A percentile compares a stretch with the other conserved stretches of the same genome.
phyloP scores from a whole-genome alignment of 2,797 vertebrate species.

The Sphaeramia orbicularis region DNA sequence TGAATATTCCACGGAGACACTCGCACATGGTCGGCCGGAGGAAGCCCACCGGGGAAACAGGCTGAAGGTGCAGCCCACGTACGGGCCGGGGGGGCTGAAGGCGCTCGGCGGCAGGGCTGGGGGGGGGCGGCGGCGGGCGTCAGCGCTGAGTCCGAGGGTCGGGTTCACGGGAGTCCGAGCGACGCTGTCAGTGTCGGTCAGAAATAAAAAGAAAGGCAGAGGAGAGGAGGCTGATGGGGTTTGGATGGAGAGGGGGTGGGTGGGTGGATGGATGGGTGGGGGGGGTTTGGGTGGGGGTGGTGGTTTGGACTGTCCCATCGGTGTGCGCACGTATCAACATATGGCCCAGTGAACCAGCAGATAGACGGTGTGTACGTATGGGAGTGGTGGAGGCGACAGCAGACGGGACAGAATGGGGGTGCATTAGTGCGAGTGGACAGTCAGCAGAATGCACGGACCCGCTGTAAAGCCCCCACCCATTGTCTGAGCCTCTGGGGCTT shows the following conservation, averaged over 20 bases:
- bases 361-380: slow-evolving; percentile 10
- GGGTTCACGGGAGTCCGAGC: slow-evolving; percentile 46
- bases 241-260: slow-evolving; percentile 23
- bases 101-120: slow-evolving; percentile 44
- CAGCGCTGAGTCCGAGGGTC: slow-evolving; percentile 36
- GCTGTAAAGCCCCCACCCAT: slow-evolving; percentile 80
- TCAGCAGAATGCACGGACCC: slow-evolving; percentile 86
- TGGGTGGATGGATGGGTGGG: slow-evolving; percentile 20
- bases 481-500: slow-evolving; percentile 79
- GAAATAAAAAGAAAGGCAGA: slow-evolving; percentile 40
- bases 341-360: slow-evolving; percentile 39
- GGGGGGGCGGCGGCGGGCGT: slow-evolving; percentile 44
- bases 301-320: slow-evolving; percentile 21
- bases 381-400: slow-evolving; percentile 51
- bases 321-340: slow-evolving; percentile 39
- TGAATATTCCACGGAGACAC: slow-evolving; percentile 87
- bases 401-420: slow-evolving; percentile 74
- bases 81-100: slow-evolving; percentile 37
- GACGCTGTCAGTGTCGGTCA: slow-evolving; percentile 32
- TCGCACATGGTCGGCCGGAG: slow-evolving; percentile 85
- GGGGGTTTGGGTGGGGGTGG: slow-evolving; percentile 16
- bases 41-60: slow-evolving; percentile 48
- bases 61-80: slow-evolving; percentile 50
- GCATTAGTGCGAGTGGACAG: slow-evolving; percentile 79
- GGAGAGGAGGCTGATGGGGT: slow-evolving; percentile 28